Evolutionary conservation across 1,140 invertebrate species (phyloP).

Genomic region (Phymastichus coffea): DNA sequence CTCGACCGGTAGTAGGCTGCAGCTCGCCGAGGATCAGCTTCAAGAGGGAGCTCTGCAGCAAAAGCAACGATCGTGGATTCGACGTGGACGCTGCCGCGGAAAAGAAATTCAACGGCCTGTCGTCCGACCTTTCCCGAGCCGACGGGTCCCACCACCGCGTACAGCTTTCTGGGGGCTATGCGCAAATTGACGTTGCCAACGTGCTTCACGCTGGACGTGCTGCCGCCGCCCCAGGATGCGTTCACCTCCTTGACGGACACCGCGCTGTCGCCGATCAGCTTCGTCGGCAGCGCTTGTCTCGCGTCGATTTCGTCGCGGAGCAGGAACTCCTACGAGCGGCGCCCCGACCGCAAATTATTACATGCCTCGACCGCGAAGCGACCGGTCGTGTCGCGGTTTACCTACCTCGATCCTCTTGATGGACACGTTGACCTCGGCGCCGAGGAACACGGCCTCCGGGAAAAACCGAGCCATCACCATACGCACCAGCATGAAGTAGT

Average conservation of each 20-base stretch:
- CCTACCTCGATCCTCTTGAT: constrained; percentile 8
- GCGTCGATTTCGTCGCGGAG: background rate
- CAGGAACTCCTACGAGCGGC: background rate
- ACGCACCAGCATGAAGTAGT: background rate
- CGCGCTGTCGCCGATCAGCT: too few relatives aligned
- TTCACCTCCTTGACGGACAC: background rate
- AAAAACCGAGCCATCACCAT: background rate
- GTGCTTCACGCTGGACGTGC: too few relatives aligned
- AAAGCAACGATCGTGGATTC: too few relatives aligned
- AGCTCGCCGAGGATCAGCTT: background rate
- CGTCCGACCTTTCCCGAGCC: constrained; percentile 12
- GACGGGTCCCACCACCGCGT: background rate
- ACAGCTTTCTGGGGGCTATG: background rate
- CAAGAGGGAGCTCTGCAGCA: background rate
- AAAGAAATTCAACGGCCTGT: too few relatives aligned
- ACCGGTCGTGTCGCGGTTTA: too few relatives aligned
- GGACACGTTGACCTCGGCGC: background rate
- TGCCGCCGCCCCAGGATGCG: background rate
- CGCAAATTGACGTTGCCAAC: background rate
- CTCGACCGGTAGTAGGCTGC: background rate
- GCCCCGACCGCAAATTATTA: too few relatives aligned
- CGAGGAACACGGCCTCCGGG: background rate
- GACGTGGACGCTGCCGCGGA: too few relatives aligned
- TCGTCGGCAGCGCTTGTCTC: background rate
- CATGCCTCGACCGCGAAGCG: too few relatives aligned